Base-by-base conservation (phyloP, 2,888 invertebrate species). In the Thereva unica region DNA sequence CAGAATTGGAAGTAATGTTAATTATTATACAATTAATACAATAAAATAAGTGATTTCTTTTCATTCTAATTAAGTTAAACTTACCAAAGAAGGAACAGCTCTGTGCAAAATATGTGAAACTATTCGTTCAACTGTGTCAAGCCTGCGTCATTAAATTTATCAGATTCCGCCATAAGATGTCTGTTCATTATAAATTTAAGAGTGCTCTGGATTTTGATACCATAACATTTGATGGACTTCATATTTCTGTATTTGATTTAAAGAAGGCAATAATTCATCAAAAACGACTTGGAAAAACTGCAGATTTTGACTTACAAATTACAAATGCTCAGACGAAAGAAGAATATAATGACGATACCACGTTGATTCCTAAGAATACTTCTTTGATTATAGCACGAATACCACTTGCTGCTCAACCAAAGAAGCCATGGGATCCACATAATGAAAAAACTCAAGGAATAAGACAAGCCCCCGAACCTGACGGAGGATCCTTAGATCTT, bases 131-230 rank as follows among this genome's bases (percentile, higher is more conserved):
- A 23, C 23, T 23, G 23, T 23, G 23, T 23, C 23, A 23, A 23
- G 23, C 23, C 23, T 23, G 23, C 23, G 23, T 23, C 23, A 23
- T 23, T 23, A 23, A 23, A 23, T 23, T 23, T 23, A 23, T 23
- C 23, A 23, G 23, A 23, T 23, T 23, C 23, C 23, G 10, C 5
- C 6, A 10, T 9, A 78, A 68, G 67, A 95, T 95, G 91, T 97
- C 96, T 77, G 95, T 99, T 73, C 97, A 98, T 83, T 99, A 97
- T 83, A 98, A 98, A 83, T 98, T 99, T 80, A 97, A 97, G 84
- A 95, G 96, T 77, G 92, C 95, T 69, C 85, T 95, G 78, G 95
- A 97, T 80, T 96, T 92, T 83, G 96, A 97, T 79, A 97, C 97
- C 6, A 90, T 99, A 71, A 94, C 95, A 45, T 97, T 97, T 80